Evolutionary conservation across 2,888 invertebrate species (phyloP), one percentile per base, ranked within the genome.

Genomic region (Trichogramma dendrolimi): DNA sequence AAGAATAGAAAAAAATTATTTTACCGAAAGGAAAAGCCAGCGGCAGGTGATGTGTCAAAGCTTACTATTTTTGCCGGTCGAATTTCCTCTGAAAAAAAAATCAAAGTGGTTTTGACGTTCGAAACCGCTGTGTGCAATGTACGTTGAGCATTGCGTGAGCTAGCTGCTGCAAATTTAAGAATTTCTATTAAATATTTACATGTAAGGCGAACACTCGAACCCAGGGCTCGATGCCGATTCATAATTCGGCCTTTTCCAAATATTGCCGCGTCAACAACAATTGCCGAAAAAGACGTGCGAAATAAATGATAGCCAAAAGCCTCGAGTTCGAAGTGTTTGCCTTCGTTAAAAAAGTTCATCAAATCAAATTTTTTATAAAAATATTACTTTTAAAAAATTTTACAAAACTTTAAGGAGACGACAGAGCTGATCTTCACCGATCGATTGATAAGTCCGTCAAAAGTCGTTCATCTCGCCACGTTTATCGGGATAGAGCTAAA

Each of bases 41-140:
- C 66, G 66, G 58, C 66, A 64, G 63, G 63, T 62, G 66, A 38
- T 64, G 66, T 44, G 54, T 62, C 63, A 66, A 62, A 64, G 62
- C 58, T 64, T 66, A 63, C 48, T 66, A 64, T 58, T 54, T 63
- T 66, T 58, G 60, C 66, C 60, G 63, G 66, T 66, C 66, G 66
- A 64, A 62, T 64, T 64, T 66, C 64, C 62, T 64, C 64, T 64
- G 63, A 57, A 66, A 66, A 64, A 55, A 64, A 61, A 61, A 66
- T 62, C 52, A 66, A 64, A 62, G 62, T 62, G 62, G 66, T 62
- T 62, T 66, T 66, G 66, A 66, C 66, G 66, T 66, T 66, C 66
- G 64, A 63, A 62, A 62, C 60, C 66, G 66, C 66, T 57, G 57
- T 27, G 27, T 62, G 62, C 64, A 66, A 63, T 54, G n/a, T 10